phyloP scores from a whole-genome alignment of 2,888 invertebrate genomes.

The Hetaerina titia region DNA sequence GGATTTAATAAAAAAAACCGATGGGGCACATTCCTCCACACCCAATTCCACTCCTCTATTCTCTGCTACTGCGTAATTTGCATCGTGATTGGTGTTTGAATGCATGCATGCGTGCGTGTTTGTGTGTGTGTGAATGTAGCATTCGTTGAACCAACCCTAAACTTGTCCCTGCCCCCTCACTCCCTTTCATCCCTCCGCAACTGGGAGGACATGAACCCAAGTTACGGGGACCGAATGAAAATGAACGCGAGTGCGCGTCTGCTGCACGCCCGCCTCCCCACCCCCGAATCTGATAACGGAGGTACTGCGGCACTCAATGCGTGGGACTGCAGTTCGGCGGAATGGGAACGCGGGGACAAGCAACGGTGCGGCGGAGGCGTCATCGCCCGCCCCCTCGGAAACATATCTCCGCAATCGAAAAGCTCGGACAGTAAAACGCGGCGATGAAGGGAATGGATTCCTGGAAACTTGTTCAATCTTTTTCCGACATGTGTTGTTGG shows the following conservation, averaged over 20 bases:
- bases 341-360: background rate
- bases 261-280: background rate
- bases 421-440: too few species aligned
- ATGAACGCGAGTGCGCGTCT: background rate
- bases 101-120: background rate
- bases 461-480: too few species aligned
- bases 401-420: too few species aligned
- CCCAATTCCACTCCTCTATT: background rate
- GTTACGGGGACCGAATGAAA: background rate
- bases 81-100: background rate
- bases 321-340: background rate
- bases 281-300: background rate
- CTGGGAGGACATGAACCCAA: background rate
- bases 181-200: background rate
- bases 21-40: background rate
- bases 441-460: too few species aligned
- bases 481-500: too few species aligned
- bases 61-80: background rate
- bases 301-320: background rate
- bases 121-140: background rate
- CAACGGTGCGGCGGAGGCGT: background rate
- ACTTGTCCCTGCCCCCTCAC: background rate
- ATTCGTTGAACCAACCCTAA: background rate
- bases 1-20: background rate
- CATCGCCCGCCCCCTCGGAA: too few species aligned